phyloP scores from a whole-genome alignment of 2,888 invertebrate species.

The Rhamphomyia laevipes region DNA sequence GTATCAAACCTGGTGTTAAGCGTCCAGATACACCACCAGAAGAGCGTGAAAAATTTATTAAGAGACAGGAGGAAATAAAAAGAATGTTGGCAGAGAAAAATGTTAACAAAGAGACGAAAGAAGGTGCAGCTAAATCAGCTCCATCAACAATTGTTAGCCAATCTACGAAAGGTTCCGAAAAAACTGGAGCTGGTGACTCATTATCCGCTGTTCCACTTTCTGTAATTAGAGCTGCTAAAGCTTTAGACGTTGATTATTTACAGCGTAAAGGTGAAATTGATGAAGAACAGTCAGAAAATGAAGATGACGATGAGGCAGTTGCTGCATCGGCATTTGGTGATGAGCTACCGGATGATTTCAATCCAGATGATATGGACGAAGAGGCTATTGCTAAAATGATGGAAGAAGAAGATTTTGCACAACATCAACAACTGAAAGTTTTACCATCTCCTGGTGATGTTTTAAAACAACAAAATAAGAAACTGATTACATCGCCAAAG shows the following conservation, averaged over 20 bases:
- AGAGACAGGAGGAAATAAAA: slow-evolving; percentile 37
- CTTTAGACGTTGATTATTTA: slow-evolving; percentile 34
- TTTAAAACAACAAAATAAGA: slow-evolving; percentile 18
- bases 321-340: slow-evolving; percentile 21
- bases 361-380: slow-evolving; percentile 40
- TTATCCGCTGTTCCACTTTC: slow-evolving; percentile 35
- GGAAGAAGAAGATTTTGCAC: slow-evolving; percentile 49
- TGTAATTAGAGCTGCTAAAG: slow-evolving; percentile 36
- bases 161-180: slow-evolving; percentile 21
- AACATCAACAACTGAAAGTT: slow-evolving; percentile 42
- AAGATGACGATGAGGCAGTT: slow-evolving; percentile 26
- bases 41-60: slow-evolving; percentile 36
- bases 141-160: slow-evolving; percentile 28
- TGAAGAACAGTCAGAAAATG: slow-evolving; percentile 28
- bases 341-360: slow-evolving; percentile 37
- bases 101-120: slow-evolving; percentile 17
- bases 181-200: slow-evolving; percentile 22
- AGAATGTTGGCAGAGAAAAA: slow-evolving; percentile 38
- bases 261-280: slow-evolving; percentile 32
- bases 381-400: slow-evolving; percentile 45
- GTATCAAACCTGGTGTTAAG: slow-evolving; percentile 36
- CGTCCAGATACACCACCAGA: slow-evolving; percentile 38
- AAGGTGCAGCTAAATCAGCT: slow-evolving; percentile 33
- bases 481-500: slow-evolving; percentile 12
- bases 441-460: slow-evolving; percentile 37